Base-by-base conservation (phyloP, 2,797 vertebrate species). In the Acanthurus lineatus region DNA sequence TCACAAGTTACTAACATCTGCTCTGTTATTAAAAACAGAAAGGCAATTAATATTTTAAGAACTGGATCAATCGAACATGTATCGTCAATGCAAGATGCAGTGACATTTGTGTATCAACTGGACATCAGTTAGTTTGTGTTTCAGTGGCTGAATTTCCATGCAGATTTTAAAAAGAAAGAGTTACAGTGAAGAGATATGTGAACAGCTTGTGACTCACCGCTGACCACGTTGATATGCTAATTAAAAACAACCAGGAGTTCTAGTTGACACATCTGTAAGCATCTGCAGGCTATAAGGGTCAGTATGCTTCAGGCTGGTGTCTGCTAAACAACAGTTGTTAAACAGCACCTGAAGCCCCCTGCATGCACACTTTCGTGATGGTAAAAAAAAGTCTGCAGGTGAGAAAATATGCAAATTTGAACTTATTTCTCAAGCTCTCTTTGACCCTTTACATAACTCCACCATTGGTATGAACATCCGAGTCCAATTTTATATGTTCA, bases 11-110 rank as follows among this genome's bases (percentile, higher is more conserved):
- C 28, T 35, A 62, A 69, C 38, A 76, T 70, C 53, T 66, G 62
- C 59, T 75, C 51, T 12, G 17, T 51, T 76, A 58, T 74, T 86
- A 66, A 69, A 73, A 83, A 62, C 58, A 76, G 28, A 40, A 40
- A 44, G 49, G 25, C 19, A 32, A 82, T 80, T 74, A 68, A 73
- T 74, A 22, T 44, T 10, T 79, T 72, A 60, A 48, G 40, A 49
- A 59, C 14, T 35, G 52, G 22, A 71, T 64, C 38, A 45, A 32
- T 68, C 5, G 40, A 47, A 44, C 57, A 80, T 10, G 38, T 42
- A 57, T 84, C 48, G 71, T 38, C 17, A 28, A 17, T 63, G 22
- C 59, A 68, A 59, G 35, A 9, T 6, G 48, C 64, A 65, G 25
- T 4, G 4, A 14, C 35, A 54, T 63, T 62, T 44, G 11, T 42